These are phyloP conservation scores for Drosophila pruinosa DNA, from an alignment of 1,140 invertebrate species.

Conservation along the genomic window DNA sequence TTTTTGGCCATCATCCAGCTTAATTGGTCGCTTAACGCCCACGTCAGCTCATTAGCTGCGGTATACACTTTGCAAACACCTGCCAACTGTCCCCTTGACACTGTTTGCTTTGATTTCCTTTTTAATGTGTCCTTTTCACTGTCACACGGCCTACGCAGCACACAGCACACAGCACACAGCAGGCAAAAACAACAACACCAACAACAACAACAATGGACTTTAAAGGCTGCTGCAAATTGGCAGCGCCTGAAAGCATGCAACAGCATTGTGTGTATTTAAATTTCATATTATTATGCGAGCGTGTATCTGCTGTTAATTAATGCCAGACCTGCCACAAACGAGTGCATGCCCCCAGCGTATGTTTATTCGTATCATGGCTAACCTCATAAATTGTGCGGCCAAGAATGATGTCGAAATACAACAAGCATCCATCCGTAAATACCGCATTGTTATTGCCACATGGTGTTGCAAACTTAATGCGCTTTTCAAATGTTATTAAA, in stretches of 20 bases:
- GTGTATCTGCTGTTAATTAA: constrained; percentile 43
- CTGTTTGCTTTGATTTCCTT: constrained; percentile 41
- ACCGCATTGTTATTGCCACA: constrained; percentile 15
- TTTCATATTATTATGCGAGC: neutral
- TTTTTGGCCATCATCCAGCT: constrained; percentile 51
- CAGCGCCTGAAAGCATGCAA: constrained; percentile 24
- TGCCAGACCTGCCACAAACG: constrained; percentile 22
- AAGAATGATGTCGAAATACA: too few relatives aligned
- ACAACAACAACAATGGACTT: neutral
- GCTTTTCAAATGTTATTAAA: constrained; percentile 49
- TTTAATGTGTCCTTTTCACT: constrained; percentile 10
- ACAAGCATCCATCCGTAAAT: neutral
- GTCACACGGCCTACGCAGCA: neutral
- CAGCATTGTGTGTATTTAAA: constrained; percentile 1
- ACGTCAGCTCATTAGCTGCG: constrained; percentile 49
- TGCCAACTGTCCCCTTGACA: neutral
- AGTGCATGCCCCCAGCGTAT: neutral
- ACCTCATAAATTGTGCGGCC: constrained; percentile 20
- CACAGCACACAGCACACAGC: neutral
- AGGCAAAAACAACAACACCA: too few relatives aligned
- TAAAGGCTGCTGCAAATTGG: neutral
- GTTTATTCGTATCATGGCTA: constrained; percentile 31
- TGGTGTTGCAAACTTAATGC: constrained; percentile 45
- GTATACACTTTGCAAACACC: neutral
- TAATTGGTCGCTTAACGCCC: constrained; percentile 69